Conservation (phyloP, 2,113 vertebrate species). For the Marcusenius ussheri region DNA sequence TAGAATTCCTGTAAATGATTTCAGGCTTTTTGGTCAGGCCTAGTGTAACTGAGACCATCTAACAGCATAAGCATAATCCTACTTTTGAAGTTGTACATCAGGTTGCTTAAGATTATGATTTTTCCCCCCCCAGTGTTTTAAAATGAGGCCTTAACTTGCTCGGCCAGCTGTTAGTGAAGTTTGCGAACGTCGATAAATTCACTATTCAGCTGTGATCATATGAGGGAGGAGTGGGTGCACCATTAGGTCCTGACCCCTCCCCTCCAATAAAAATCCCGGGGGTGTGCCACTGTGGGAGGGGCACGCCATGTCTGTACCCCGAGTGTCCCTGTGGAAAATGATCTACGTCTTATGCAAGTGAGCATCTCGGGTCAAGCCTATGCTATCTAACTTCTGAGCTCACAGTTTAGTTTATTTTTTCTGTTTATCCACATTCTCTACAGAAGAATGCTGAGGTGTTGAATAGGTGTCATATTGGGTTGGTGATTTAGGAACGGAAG, state of each 20-base stretch:
- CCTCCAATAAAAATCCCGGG: neutral
- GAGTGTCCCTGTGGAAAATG: conserved; percentile 4
- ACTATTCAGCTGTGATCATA: neutral
- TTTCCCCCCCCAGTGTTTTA: neutral
- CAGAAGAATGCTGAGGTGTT: neutral
- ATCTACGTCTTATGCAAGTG: neutral
- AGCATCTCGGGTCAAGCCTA: neutral
- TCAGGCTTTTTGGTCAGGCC: neutral
- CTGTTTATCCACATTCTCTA: neutral
- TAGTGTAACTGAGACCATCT: neutral
- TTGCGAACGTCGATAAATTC: neutral
- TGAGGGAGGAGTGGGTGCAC: neutral
- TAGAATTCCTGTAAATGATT: neutral
- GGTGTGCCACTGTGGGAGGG: neutral
- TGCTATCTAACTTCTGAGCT: neutral
- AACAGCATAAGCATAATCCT: neutral
- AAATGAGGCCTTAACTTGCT: conserved; percentile 8
- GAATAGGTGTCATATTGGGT: neutral
- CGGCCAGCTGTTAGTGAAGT: neutral
- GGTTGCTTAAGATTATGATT: neutral
- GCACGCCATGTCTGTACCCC: neutral
- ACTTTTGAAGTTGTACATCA: neutral
- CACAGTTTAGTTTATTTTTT: neutral
- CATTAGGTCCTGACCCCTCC: neutral
- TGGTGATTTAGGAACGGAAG: neutral